Base-by-base conservation (phyloP, 2,797 vertebrate genomes). In the Amazonetta brasiliensis region DNA sequence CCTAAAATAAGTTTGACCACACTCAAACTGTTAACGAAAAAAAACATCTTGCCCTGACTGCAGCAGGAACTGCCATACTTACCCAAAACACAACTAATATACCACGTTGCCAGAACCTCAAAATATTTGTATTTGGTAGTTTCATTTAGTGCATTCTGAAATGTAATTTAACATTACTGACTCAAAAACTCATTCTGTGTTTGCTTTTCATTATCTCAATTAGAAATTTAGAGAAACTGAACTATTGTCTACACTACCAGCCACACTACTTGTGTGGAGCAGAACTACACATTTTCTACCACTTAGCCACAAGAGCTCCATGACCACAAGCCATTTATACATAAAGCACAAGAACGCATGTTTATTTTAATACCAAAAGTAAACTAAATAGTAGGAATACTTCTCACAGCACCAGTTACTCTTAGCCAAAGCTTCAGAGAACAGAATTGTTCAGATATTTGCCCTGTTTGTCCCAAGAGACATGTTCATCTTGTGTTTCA, bases 321-420 rank as follows among this genome's bases (percentile, higher is more conserved):
- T 35, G 64, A 31, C 12, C 56, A 89, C n/a, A 79, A 83, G 44
- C 20, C 30, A 39, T 64, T 76, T 73, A 46, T 44, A 69, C 35
- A 54, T 37, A 75, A 75, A 46, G 16, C 62, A 84, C 12, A 90
- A 73, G 85, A 78, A 94, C 12, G 58, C 11, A 71, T 39, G 30
- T 78, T 96, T 81, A 80, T 81, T 92, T 86, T 64, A 84, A 39
- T 44, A 43, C 11, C 56, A 72, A 41, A 86, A 94, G 74, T 54
- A 44, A 91, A 80, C 52, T 87, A 67, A 77, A 84, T 58, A 90
- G 39, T 41, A 68, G 60, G 14, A 69, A 90, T 48, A 43, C 54
- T 90, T 92, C 90, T 84, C 83, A 93, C 39, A 94, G 78, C 37
- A 77, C 84, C 92, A 89, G 91, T 78, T 84, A 15, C 15, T 72